Conservation (phyloP, 2,113 vertebrate species). For the Pipa parva region DNA sequence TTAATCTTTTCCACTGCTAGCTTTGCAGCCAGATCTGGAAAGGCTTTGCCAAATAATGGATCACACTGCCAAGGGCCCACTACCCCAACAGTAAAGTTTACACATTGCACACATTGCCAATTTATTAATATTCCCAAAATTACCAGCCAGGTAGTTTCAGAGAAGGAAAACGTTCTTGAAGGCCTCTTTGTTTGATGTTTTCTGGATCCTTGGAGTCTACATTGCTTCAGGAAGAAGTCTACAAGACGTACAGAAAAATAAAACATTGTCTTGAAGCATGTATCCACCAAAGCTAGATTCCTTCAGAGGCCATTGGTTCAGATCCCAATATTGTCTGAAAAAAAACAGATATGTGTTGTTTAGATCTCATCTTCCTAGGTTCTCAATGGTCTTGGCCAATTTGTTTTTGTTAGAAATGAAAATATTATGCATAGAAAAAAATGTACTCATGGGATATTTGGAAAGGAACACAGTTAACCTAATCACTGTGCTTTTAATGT, state of each 20-base stretch:
- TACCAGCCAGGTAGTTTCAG: slow-evolving; percentile 55
- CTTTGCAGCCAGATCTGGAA: slow-evolving; percentile 68
- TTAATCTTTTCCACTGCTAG: slow-evolving; percentile 75
- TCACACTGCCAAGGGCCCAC: slow-evolving; percentile 85
- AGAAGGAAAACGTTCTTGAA: slow-evolving; percentile 48
- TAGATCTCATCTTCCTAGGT: accelerated
- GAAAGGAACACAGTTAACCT: too few relatives aligned
- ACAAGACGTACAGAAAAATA: slow-evolving; percentile 53
- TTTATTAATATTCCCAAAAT: slow-evolving; percentile 61
- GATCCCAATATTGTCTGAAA: slow-evolving; percentile 40
- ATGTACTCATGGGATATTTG: too few relatives aligned
- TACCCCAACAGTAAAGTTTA: slow-evolving; percentile 79
- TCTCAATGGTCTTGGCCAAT: too few relatives aligned
- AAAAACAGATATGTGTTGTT: not conserved
- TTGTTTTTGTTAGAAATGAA: too few relatives aligned
- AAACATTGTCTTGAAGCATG: slow-evolving; percentile 65
- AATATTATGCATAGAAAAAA: too few relatives aligned
- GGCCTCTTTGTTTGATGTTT: slow-evolving; percentile 44
- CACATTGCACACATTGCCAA: slow-evolving; percentile 58
- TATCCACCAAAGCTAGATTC: slow-evolving; percentile 39
- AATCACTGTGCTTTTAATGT: too few relatives aligned
- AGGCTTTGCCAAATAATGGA: slow-evolving; percentile 71
- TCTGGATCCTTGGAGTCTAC: slow-evolving; percentile 45
- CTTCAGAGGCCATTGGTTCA: slow-evolving; percentile 30
- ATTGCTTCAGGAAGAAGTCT: slow-evolving; percentile 51